Evolutionary conservation across 1,140 invertebrate species (phyloP), one percentile per base, ranked within the genome.

Genomic region (Pristionchus pacificus): DNA sequence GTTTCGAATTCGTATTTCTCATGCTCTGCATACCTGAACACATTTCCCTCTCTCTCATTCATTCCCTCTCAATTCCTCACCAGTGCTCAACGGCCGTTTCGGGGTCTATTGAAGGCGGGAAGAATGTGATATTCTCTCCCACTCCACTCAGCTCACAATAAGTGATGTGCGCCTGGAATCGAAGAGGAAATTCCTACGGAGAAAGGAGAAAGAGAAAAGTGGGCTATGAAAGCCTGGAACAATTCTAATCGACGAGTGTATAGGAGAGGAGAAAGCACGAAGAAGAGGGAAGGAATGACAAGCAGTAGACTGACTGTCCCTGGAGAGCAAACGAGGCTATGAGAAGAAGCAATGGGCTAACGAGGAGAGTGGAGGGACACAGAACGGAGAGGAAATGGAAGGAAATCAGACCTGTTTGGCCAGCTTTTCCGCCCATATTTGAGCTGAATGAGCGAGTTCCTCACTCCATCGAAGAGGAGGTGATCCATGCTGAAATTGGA

Each of bases 1-100:
- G 80, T 79, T 65, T 82, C 80, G 64, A 78, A 82, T 60, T 82
- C 80, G 74, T 82, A 82, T 60, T 81, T 83, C 58, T 72, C 73
- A 60, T 81, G 72, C 65, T 82, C 80, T 33, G 72, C 68, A 68
- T 82, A 82, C 80, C 80, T 84, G 69, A 82, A 75, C 38, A 80
- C 81, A 38, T 77, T n/a, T n/a, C n/a, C n/a, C n/a, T 74, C 24
- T 83, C 65, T 73, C n/a, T 55, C 66, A 68, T 25, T 10, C 61
- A 0, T n/a, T 28, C 64, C n/a, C n/a, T n/a, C n/a, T n/a, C n/a
- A n/a, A n/a, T n/a, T n/a, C n/a, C 38, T 6, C 38, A 49, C 38
- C 38, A 49, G 38, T 49, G 38, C 19, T 49, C 33, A 13, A 67
- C 65, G 2, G 65, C 65, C 28, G 58, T 78, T 58, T 83, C 82